Percentiles rank a stretch among this genome's conserved stretches.
Evolutionary conservation across 2,113 vertebrate species (phyloP).

Genomic region (Pelmatolapia mariae): DNA sequence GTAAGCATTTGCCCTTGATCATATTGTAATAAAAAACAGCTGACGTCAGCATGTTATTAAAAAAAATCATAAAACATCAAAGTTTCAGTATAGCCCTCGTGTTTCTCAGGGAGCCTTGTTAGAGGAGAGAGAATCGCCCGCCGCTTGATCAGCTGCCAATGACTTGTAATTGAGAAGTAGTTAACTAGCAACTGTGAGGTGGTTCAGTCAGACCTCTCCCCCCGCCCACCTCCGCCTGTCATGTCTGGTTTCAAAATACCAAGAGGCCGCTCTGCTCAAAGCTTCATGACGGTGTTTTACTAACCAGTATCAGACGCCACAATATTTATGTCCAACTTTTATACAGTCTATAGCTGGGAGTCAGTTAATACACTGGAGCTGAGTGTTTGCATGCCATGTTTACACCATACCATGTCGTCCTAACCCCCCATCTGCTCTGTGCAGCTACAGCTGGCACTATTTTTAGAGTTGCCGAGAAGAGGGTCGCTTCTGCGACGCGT

Average conservation of each 20-base stretch:
- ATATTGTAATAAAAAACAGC: background rate
- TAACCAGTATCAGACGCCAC: background rate
- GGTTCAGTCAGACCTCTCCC: background rate
- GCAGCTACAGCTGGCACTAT: background rate
- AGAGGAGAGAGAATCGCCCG: background rate
- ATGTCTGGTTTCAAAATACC: background rate
- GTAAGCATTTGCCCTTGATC: fast-evolving
- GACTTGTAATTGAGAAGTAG: background rate
- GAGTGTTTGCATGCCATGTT: background rate
- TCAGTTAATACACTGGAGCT: background rate
- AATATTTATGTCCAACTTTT: background rate
- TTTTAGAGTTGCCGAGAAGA: background rate
- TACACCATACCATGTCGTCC: background rate
- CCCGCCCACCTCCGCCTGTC: background rate
- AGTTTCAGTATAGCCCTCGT: background rate
- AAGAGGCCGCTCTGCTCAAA: background rate
- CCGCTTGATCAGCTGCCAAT: background rate
- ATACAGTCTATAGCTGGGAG: background rate
- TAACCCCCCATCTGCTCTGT: background rate
- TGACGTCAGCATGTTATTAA: background rate
- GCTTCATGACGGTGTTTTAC: background rate
- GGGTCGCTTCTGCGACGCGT: background rate
- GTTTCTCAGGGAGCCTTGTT: background rate
- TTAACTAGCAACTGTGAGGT: background rate
- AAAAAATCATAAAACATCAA: background rate